Evolutionary conservation across 1,140 invertebrate genomes (phyloP).

Genomic region (Cyclargus thomasi): DNA sequence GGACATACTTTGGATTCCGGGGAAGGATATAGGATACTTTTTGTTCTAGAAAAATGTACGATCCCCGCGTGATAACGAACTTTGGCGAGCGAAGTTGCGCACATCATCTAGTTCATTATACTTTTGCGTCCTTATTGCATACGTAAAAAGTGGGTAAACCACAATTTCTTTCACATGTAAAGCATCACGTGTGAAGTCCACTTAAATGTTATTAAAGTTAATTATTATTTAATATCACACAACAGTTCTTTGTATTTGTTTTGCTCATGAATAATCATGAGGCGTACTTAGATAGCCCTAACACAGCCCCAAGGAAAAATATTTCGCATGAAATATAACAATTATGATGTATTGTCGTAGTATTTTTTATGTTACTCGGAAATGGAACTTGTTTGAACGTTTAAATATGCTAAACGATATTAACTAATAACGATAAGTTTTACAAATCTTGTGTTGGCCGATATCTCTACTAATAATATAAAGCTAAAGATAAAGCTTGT

Average conservation of each 20-base stretch:
- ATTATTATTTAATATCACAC: conserved; percentile 14
- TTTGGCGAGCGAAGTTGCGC: no score
- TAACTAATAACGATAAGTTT: no score
- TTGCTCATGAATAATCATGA: conserved; percentile 7
- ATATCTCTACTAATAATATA: no score
- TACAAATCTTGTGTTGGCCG: no score
- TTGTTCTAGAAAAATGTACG: no score
- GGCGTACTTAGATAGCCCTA: background rate
- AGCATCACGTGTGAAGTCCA: conserved; percentile 7
- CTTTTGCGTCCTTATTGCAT: background rate
- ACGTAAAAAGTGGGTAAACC: background rate
- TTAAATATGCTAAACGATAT: background rate
- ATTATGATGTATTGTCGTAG: background rate
- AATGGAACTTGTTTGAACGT: background rate
- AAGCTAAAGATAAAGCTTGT: no score
- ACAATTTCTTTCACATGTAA: background rate
- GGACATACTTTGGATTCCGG: no score
- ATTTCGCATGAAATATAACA: conserved; percentile 10
- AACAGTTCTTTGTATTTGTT: conserved; percentile 13
- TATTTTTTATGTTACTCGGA: background rate
- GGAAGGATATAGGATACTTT: no score
- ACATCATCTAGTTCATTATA: no score
- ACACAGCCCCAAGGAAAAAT: background rate
- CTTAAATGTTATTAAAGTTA: conserved; percentile 15
- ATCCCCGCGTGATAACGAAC: no score